Percentiles rank a stretch among this genome's conserved stretches.
Conservation (phyloP, 2,797 vertebrate species). For the Sebastes minor region DNA sequence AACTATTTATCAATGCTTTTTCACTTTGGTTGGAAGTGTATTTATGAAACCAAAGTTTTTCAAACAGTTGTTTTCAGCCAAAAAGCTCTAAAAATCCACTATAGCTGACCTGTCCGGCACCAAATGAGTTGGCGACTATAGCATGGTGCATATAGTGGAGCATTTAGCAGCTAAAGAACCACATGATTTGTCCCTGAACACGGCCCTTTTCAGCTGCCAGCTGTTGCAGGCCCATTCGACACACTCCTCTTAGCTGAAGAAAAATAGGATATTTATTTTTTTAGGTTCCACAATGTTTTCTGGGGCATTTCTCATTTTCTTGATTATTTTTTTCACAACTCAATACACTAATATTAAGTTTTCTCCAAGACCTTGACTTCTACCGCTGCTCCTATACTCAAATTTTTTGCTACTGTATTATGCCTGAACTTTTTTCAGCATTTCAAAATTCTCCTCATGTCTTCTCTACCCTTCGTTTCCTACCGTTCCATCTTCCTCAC, state of each 20-base stretch:
- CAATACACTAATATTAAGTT: background rate
- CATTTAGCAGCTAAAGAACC: background rate
- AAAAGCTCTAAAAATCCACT: background rate
- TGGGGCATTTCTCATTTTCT: background rate
- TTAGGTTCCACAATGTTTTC: background rate
- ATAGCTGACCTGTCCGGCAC: too few relatives aligned
- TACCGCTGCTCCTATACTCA: background rate
- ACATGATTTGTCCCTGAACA: background rate
- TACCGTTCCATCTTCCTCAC: background rate
- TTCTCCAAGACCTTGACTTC: background rate
- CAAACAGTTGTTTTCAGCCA: background rate
- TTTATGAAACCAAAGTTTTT: background rate
- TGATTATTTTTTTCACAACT: background rate
- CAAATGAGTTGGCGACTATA: background rate
- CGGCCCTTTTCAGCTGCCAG: constrained; percentile 9
- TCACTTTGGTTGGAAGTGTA: background rate
- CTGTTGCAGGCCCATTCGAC: constrained; percentile 9
- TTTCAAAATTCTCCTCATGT: background rate
- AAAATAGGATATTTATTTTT: background rate
- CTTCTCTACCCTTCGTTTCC: background rate
- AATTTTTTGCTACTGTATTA: background rate
- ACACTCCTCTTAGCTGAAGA: background rate
- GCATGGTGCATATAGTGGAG: background rate
- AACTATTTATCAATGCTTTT: background rate
- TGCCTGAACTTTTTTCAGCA: background rate